Percentiles rank a stretch among this genome's conserved stretches.
Conservation (phyloP, 2,113 vertebrate species). For the Eira barbara region DNA sequence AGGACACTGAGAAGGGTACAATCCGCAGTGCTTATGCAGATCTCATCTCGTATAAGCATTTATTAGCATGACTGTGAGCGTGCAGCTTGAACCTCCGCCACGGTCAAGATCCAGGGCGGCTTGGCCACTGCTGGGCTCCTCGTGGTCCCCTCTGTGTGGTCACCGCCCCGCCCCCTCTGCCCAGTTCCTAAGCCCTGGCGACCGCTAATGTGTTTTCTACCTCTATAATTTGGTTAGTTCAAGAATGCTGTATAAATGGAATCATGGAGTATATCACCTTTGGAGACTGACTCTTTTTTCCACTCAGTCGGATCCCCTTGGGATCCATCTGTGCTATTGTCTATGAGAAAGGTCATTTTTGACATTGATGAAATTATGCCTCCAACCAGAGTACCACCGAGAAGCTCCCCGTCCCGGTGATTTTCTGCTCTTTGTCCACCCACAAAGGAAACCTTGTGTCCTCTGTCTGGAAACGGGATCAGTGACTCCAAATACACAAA, state of each 20-base stretch:
- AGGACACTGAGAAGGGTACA: neutral
- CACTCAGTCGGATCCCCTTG: neutral
- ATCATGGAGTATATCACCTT: neutral
- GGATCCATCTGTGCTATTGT: neutral
- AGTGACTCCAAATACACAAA: slow-evolving; percentile 8
- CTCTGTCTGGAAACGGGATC: neutral
- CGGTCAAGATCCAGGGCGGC: neutral
- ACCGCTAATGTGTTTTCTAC: neutral
- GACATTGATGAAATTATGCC: neutral
- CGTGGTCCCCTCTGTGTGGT: neutral
- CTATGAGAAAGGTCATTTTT: neutral
- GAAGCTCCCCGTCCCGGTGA: neutral
- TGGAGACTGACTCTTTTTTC: neutral
- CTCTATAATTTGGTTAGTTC: neutral
- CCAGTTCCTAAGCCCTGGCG: neutral
- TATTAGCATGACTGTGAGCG: neutral
- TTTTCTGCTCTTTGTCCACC: neutral
- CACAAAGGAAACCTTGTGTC: neutral
- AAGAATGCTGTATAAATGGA: neutral
- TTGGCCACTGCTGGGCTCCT: neutral
- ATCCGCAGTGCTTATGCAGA: neutral
- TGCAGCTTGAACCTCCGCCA: neutral
- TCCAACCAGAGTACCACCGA: neutral
- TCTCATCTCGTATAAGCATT: neutral
- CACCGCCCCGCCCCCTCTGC: neutral